phyloP scores from a whole-genome alignment of 2,888 invertebrate species.

The Sepiola atlantica region DNA sequence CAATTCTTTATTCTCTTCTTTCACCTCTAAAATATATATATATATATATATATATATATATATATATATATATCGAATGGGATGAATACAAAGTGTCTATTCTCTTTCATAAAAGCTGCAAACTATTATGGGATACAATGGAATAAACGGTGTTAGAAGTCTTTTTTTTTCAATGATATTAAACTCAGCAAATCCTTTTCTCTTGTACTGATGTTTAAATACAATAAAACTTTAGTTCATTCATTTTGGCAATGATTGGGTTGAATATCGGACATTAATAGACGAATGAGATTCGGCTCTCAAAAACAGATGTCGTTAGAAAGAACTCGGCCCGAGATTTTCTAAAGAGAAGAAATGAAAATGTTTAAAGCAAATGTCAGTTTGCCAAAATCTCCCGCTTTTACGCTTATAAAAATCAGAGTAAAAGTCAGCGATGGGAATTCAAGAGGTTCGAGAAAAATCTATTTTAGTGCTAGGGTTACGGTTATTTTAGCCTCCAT shows the following conservation, averaged over 20 bases:
- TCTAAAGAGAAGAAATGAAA: neutral
- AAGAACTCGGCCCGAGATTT: neutral
- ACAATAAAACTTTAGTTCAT: neutral
- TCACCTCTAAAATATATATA: no score
- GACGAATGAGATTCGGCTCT: neutral
- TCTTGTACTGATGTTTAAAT: neutral
- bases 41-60: no score
- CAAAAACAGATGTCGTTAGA: neutral
- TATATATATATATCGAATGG: no score
- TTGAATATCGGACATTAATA: neutral
- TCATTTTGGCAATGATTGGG: neutral
- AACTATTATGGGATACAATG: neutral
- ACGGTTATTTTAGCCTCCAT: no score
- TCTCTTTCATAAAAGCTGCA: neutral
- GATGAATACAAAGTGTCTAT: neutral
- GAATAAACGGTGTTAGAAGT: neutral
- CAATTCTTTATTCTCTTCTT: no score
- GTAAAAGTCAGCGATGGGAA: neutral
- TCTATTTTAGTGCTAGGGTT: no score
- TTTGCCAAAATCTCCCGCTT: neutral
- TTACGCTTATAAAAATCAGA: neutral
- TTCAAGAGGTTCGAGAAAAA: neutral
- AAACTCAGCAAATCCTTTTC: neutral
- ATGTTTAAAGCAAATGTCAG: neutral
- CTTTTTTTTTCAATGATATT: neutral